Base-by-base conservation (phyloP, 2,113 vertebrate species). In the Anser brachyrhynchus region DNA sequence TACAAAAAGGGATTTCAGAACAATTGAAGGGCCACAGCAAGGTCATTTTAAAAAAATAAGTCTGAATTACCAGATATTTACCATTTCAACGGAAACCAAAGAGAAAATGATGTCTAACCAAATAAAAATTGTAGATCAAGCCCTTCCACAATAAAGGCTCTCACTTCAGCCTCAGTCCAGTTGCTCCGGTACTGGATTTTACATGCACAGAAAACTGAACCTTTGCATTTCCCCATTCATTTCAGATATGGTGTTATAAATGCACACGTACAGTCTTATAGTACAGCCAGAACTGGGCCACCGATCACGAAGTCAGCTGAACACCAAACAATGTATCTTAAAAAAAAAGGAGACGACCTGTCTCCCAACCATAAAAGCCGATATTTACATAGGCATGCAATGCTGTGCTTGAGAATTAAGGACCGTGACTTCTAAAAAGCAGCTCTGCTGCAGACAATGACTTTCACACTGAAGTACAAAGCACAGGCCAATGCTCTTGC, bases 241-340 rank as follows among this genome's bases (percentile, higher is more conserved):
- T 26, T 87, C 35, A 23, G 64, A 11, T 59, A 18, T 0, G 9
- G 22, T 9, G 26, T 12, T 21, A 28, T 7, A 58, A 37, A 41
- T 2, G 31, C 14, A 31, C 65, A 39, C 39, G 7, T 23, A 43
- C 4, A 10, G 1, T 8, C 39, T 33, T 51, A 1, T 1, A 51
- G 23, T 28, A 4, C 43, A 26, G 49, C 62, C 69, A 75, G 62
- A 58, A 84, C 6, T 0, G 8, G 54, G 69, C 35, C 49, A 52
- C 9, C 22, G 28, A 13, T 28, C 65, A 11, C 26, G n/a, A 31
- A 7, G 25, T 0, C 9, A 26, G 33, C 44, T 51, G 4, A 79
- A 59, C 39, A 35, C 7, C 29, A 37, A 70, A 22, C 10, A 44
- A 15, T 5, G 43, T 8, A 23, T 12, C 16, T 41, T 17, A 54